Evolutionary conservation across 2,888 invertebrate genomes (phyloP).

Genomic region (Smittia aterrima): DNA sequence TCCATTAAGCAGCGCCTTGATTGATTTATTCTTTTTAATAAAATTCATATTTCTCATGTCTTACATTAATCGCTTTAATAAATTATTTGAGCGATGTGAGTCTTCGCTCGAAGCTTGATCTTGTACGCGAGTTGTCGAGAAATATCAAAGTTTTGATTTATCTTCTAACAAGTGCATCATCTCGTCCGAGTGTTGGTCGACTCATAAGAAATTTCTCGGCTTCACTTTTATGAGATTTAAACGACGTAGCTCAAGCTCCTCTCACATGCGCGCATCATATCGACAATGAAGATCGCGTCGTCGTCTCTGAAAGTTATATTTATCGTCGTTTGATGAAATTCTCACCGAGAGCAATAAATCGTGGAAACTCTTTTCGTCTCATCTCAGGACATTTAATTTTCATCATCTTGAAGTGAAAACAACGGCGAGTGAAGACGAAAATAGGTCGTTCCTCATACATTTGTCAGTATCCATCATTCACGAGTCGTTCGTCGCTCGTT

Average conservation of each 20-base stretch:
- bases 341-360: constrained; percentile 29
- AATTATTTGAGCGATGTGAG: background rate
- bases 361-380: background rate
- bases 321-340: constrained; percentile 35
- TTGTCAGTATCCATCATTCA: constrained; percentile 33
- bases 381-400: constrained; percentile 35
- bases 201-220: background rate
- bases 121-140: too few species aligned
- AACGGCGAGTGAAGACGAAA: background rate
- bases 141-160: too few species aligned
- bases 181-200: too few species aligned
- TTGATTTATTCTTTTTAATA: constrained; percentile 29
- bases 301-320: constrained; percentile 30
- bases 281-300: constrained; percentile 32
- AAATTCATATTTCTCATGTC: constrained; percentile 29
- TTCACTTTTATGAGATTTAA: constrained; percentile 36
- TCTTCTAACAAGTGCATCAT: too few species aligned
- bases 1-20: background rate
- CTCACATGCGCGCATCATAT: too few species aligned
- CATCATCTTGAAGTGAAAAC: constrained; percentile 37
- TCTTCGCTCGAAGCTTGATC: too few species aligned
- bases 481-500: background rate
- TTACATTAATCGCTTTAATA: constrained; percentile 26
- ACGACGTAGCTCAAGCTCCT: constrained; percentile 7
- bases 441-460: constrained; percentile 30